Evolutionary conservation across 92 coral and sea anemone species (phyloP).

Genomic region (Epizoanthus rinbou): DNA sequence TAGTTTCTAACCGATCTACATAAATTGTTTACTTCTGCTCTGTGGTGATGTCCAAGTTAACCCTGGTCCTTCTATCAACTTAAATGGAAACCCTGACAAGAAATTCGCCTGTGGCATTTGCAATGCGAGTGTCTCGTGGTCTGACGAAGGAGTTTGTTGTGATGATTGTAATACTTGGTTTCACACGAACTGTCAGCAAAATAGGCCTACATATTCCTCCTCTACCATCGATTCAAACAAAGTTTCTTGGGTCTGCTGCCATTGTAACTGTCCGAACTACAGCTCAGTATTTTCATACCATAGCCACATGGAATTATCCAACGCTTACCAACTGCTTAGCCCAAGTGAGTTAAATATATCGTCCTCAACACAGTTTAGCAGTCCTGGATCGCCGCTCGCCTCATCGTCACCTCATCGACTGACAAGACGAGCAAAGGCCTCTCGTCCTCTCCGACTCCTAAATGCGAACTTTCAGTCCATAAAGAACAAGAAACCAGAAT

Average conservation of each 20-base stretch:
- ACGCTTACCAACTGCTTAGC: background rate
- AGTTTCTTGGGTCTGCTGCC: constrained; percentile 19
- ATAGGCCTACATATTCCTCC: background rate
- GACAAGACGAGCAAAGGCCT: background rate
- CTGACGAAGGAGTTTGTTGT: constrained; percentile 28
- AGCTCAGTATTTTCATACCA: constrained; percentile 27
- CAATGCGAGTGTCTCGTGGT: constrained; percentile 16
- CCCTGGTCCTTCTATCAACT: constrained; percentile 3
- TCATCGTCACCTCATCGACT: constrained; percentile 11
- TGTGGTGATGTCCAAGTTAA: constrained; percentile 40
- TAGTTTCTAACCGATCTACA: no score
- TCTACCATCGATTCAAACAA: constrained; percentile 10
- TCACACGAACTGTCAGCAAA: constrained; percentile 30
- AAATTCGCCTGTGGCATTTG: background rate
- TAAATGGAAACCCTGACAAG: background rate
- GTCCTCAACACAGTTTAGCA: constrained; percentile 14
- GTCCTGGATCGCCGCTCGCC: constrained; percentile 35
- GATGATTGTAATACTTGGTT: constrained; percentile 27
- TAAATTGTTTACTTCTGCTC: constrained; percentile 1
- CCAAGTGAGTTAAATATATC: background rate
- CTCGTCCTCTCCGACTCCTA: constrained; percentile 25
- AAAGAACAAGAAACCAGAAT: no score
- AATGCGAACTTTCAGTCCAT: background rate
- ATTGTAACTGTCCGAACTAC: constrained; percentile 48
- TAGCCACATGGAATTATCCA: constrained; percentile 12